These are phyloP conservation scores for Meiosimyza decipiens DNA, from an alignment of 2,888 invertebrate species.

Conservation along the genomic window DNA sequence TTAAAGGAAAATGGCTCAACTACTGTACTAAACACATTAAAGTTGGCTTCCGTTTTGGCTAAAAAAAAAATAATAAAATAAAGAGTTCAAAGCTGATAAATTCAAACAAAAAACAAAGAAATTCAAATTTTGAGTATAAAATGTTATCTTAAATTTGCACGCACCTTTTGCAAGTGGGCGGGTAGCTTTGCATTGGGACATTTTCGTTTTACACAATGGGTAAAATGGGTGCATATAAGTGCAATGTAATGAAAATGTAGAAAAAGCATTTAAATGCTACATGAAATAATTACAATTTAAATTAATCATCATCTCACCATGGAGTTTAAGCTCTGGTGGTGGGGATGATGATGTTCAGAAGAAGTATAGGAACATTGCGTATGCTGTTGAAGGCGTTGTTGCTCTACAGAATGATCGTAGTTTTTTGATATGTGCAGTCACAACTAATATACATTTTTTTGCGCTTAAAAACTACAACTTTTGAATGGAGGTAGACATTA, in stretches of 20 bases:
- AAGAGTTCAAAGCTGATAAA: background rate
- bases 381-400: no score
- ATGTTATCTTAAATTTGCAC: slow-evolving; percentile 25
- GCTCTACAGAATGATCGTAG: background rate
- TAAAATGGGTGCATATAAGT: no score
- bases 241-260: background rate
- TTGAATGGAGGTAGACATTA: slow-evolving; percentile 11
- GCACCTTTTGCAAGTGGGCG: background rate
- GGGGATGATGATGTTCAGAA: background rate
- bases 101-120: background rate
- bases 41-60: background rate
- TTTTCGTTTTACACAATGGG: no score
- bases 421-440: background rate
- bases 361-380: no score
- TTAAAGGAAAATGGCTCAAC: no score
- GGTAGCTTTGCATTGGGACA: no score
- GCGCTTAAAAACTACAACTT: background rate
- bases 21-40: background rate
- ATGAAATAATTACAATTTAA: slow-evolving; percentile 58
- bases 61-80: slow-evolving; percentile 9
- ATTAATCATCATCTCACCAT: slow-evolving; percentile 51
- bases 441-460: slow-evolving; percentile 31
- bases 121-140: slow-evolving; percentile 17
- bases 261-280: slow-evolving; percentile 42
- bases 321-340: background rate